phyloP scores from a whole-genome alignment of 1,140 invertebrate species.

The Pseudomyrmex sp. region DNA sequence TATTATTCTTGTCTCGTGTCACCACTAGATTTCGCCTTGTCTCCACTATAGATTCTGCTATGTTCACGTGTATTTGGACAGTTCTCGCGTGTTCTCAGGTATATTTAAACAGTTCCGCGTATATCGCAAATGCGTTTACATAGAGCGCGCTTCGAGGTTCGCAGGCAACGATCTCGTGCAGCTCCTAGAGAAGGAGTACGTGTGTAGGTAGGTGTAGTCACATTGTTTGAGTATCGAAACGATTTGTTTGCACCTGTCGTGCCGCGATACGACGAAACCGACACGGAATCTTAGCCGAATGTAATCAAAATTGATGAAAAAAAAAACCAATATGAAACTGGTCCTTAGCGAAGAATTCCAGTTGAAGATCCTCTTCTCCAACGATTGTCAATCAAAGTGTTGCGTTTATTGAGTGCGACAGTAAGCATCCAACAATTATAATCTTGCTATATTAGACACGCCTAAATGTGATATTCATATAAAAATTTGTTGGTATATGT shows the following conservation, averaged over 20 bases:
- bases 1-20: constrained; percentile 51
- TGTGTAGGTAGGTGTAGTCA: constrained; percentile 21
- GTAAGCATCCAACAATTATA: not conserved
- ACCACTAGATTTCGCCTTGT: not conserved
- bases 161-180: constrained; percentile 33
- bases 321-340: too few relatives aligned
- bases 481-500: too few relatives aligned
- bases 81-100: constrained; percentile 38
- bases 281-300: not conserved
- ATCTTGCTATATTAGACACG: not conserved
- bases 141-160: constrained; percentile 10
- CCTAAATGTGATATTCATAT: not conserved
- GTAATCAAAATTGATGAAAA: constrained; percentile 5
- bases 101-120: constrained; percentile 46
- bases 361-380: constrained; percentile 14
- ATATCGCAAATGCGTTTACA: constrained; percentile 29
- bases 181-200: constrained; percentile 1
- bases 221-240: constrained; percentile 20
- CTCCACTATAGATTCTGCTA: not conserved
- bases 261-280: constrained; percentile 7
- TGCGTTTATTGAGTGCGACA: not conserved
- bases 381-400: constrained; percentile 12
- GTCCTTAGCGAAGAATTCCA: not conserved
- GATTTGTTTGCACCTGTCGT: constrained; percentile 46
- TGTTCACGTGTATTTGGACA: constrained; percentile 36